A percentile compares a stretch with the other conserved stretches of the same genome.
Conservation (phyloP, 2,113 vertebrate genomes). For the Heterochromis multidens region DNA sequence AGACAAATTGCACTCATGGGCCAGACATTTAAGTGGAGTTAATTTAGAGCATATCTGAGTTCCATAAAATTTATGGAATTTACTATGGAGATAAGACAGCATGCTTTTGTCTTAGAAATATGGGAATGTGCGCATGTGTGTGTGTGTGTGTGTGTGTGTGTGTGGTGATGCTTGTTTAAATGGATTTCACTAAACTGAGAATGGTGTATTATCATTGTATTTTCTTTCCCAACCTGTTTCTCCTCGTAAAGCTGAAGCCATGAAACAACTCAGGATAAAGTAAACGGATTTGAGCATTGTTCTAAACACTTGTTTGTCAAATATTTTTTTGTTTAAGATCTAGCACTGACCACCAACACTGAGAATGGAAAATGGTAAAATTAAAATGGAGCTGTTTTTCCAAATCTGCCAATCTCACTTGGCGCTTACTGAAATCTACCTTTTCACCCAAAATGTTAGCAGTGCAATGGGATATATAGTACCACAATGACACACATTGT, state of each 20-base stretch:
- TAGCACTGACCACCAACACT: too few species aligned
- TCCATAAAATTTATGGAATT: neutral
- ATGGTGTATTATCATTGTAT: neutral
- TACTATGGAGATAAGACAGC: neutral
- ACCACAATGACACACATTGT: neutral
- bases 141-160: neutral
- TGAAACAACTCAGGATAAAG: neutral
- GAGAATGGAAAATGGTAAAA: neutral
- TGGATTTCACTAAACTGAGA: neutral
- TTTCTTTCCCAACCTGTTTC: neutral
- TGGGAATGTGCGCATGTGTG: neutral
- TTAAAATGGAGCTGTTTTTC: neutral
- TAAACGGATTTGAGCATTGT: neutral
- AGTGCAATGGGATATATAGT: neutral
- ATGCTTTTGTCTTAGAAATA: neutral
- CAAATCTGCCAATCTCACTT: neutral
- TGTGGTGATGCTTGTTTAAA: neutral
- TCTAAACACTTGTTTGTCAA: neutral
- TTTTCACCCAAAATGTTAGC: neutral
- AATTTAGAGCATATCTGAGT: neutral
- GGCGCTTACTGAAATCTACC: neutral
- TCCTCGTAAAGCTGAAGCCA: neutral
- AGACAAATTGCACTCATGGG: neutral
- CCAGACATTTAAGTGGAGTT: slow-evolving; percentile 13
- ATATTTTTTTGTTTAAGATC: rapidly evolving